Evolutionary conservation across 2,113 vertebrate species (phyloP).

Genomic region (Paedocypris sp.): DNA sequence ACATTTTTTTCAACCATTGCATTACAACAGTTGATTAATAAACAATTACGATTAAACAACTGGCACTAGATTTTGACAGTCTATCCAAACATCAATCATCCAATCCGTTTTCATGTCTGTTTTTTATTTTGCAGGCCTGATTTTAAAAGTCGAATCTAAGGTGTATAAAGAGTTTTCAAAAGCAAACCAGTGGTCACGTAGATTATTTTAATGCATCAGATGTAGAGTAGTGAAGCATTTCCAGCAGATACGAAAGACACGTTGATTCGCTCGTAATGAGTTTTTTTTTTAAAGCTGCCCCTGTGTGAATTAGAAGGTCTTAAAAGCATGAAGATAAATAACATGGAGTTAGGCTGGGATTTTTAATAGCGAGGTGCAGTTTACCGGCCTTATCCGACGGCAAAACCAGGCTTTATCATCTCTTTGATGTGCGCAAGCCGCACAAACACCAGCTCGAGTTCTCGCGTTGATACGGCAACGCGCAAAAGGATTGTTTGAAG

Average conservation of each 20-base stretch:
- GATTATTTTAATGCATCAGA: not conserved
- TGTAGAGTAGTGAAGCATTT: not conserved
- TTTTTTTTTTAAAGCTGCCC: slow-evolving; percentile 13
- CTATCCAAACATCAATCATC: too few species aligned
- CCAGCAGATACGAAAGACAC: slow-evolving; percentile 10
- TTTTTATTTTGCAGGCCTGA: too few species aligned
- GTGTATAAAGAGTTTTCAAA: too few species aligned
- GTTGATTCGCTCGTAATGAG: slow-evolving; percentile 19
- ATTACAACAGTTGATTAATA: too few species aligned
- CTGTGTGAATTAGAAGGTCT: slow-evolving; percentile 34
- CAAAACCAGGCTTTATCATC: slow-evolving; percentile 31
- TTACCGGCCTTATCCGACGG: slow-evolving; percentile 45
- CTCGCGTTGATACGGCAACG: too few species aligned
- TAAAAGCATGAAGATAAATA: slow-evolving; percentile 49
- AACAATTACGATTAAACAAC: too few species aligned
- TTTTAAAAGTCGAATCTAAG: too few species aligned
- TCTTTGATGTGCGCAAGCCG: slow-evolving; percentile 57
- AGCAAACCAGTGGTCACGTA: not conserved
- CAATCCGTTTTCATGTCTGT: too few species aligned
- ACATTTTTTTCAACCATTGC: too few species aligned
- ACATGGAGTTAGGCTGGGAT: slow-evolving; percentile 39
- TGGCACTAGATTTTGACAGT: too few species aligned
- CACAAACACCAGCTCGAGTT: slow-evolving; percentile 21
- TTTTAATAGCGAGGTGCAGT: slow-evolving; percentile 46
- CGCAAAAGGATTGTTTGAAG: slow-evolving; percentile 1